Evolutionary conservation across 1,140 invertebrate species (phyloP).

Genomic region (Penaeus indicus): DNA sequence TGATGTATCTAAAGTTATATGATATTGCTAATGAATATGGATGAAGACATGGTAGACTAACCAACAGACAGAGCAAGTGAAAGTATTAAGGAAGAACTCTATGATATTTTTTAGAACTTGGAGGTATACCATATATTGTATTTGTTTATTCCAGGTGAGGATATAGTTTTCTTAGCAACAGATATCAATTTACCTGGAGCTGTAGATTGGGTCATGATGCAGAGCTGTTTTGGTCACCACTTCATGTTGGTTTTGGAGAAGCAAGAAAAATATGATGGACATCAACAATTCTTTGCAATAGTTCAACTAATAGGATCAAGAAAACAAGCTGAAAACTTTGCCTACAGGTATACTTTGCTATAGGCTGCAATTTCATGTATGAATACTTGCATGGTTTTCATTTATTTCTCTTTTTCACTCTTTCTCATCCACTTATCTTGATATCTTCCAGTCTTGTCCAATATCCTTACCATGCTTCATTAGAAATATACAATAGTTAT

Average conservation of each 20-base stretch:
- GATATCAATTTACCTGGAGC: slow-evolving; percentile 99
- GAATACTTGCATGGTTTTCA: not conserved
- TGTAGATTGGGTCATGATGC: slow-evolving; percentile 99
- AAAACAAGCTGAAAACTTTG: slow-evolving; percentile 99
- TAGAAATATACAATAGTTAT: too few relatives aligned
- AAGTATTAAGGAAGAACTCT: too few relatives aligned
- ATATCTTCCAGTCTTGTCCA: not conserved
- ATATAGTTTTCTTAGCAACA: slow-evolving; percentile 99
- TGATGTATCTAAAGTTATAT: too few relatives aligned
- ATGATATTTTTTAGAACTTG: too few relatives aligned
- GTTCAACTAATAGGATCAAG: slow-evolving; percentile 98
- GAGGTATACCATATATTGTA: too few relatives aligned
- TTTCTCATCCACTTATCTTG: not conserved
- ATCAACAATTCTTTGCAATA: slow-evolving; percentile 99
- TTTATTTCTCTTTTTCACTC: not conserved
- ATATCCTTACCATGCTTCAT: too few relatives aligned
- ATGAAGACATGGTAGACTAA: too few relatives aligned
- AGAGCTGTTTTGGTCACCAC: slow-evolving; percentile 98
- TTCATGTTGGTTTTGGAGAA: slow-evolving; percentile 99
- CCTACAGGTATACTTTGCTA: slow-evolving; percentile 81
- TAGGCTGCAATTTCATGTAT: not conserved
- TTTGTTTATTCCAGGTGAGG: slow-evolving; percentile 79
- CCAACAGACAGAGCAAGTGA: too few relatives aligned
- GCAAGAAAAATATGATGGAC: slow-evolving; percentile 97
- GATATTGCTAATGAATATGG: too few relatives aligned